Evolutionary conservation across 2,797 vertebrate species (phyloP).

Genomic region (Emys orbicularis): DNA sequence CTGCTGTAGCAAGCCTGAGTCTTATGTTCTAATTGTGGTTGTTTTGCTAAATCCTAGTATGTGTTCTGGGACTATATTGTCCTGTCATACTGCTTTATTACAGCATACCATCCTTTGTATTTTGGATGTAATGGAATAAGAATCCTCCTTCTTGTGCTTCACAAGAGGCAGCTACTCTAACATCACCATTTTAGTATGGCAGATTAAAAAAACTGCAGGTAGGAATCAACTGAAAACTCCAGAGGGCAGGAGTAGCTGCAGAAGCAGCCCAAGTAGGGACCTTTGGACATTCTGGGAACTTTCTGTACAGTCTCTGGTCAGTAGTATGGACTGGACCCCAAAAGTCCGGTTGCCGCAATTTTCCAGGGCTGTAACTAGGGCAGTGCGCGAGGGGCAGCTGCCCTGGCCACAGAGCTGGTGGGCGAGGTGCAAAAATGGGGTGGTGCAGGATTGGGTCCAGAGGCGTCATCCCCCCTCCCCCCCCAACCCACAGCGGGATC

Average conservation of each 20-base stretch:
- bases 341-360: no score
- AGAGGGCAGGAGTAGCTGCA: background rate
- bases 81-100: background rate
- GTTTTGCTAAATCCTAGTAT: rapidly evolving
- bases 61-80: rapidly evolving
- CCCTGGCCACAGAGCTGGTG: no score
- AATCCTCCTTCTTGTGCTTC: background rate
- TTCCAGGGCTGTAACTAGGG: no score
- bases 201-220: background rate
- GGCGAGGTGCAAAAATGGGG: no score
- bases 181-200: background rate
- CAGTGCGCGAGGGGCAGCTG: no score
- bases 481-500: no score
- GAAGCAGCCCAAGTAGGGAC: background rate
- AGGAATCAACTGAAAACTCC: background rate
- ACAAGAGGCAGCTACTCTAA: background rate
- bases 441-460: no score
- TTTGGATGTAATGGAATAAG: background rate
- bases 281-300: background rate
- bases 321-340: no score
- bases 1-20: rapidly evolving
- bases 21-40: rapidly evolving
- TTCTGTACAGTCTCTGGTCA: background rate
- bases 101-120: rapidly evolving
- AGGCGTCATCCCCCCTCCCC: rapidly evolving